These are phyloP conservation scores for Magallana angulata DNA, from an alignment of 1,140 invertebrate genomes.

Conservation along the genomic window DNA sequence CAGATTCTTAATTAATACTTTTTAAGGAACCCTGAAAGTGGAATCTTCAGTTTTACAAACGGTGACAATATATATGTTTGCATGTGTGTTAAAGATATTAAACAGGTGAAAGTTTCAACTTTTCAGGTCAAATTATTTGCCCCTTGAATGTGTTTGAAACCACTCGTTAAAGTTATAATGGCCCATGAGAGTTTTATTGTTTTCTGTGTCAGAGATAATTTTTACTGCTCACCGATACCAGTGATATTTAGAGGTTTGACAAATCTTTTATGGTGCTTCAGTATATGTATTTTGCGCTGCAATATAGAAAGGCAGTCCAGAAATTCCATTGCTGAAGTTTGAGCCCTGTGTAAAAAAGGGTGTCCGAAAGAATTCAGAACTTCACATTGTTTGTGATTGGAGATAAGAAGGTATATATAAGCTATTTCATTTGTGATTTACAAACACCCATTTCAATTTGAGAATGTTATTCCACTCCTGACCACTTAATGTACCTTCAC, in stretches of 20 bases:
- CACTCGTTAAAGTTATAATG: neutral
- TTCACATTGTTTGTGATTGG: slow-evolving; percentile 20
- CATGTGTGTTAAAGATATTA: too few species aligned
- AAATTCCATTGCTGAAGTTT: neutral
- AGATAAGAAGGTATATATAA: slow-evolving; percentile 2
- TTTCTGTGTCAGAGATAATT: neutral
- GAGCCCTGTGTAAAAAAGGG: neutral
- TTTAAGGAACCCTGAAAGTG: too few species aligned
- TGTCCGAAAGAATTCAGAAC: neutral
- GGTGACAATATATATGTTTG: too few species aligned
- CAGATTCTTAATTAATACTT: too few species aligned
- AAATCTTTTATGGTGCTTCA: neutral
- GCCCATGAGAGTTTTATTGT: neutral
- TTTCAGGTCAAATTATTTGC: too few species aligned
- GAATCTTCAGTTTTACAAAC: too few species aligned
- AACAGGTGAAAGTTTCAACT: too few species aligned
- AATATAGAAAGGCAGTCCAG: neutral
- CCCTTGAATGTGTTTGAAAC: too few species aligned
- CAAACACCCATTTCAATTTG: slow-evolving; percentile 8
- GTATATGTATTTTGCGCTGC: neutral
- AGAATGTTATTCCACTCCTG: slow-evolving; percentile 27
- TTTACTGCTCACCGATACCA: neutral
- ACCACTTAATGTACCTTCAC: slow-evolving; percentile 23
- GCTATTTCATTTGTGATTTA: slow-evolving; percentile 31
- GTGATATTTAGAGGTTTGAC: neutral